These are phyloP conservation scores for Stenodema calcarata DNA, from an alignment of 2,888 invertebrate genomes.

Conservation along the genomic window DNA sequence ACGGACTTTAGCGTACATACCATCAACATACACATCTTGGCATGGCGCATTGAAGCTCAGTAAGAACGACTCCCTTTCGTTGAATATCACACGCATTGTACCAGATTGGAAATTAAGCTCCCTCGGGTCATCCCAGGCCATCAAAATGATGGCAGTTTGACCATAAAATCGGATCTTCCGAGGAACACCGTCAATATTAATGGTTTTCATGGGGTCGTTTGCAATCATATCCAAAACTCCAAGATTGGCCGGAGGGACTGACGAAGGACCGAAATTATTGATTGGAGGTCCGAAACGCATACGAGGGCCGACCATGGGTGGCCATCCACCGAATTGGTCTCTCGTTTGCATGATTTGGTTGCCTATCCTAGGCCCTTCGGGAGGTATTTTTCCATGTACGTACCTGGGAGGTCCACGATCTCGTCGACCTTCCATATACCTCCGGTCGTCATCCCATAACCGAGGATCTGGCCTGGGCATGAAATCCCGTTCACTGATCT, in stretches of 20 bases:
- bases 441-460: neutral
- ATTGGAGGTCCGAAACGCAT: conserved; percentile 4
- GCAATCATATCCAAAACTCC: conserved; percentile 66
- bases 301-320: neutral
- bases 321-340: conserved; percentile 13
- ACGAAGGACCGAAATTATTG: conserved; percentile 51
- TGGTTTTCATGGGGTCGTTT: conserved; percentile 77
- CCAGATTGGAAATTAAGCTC: conserved; percentile 87
- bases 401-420: neutral
- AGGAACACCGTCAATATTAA: conserved; percentile 80
- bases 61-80: conserved; percentile 64
- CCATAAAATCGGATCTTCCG: conserved; percentile 87
- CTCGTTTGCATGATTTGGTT: neutral
- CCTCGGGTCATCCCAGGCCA: conserved; percentile 84
- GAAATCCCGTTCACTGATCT: neutral
- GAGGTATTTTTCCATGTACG: neutral
- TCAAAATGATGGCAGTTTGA: conserved; percentile 81
- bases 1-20: conserved; percentile 67
- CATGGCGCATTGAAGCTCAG: conserved; percentile 62
- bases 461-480: neutral
- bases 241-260: conserved; percentile 63
- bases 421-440: neutral
- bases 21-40: conserved; percentile 76
- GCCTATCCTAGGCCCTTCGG: neutral
- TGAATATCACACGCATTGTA: conserved; percentile 74